Evolutionary conservation across 2,888 invertebrate species (phyloP).

Genomic region (Deilephila elpenor): DNA sequence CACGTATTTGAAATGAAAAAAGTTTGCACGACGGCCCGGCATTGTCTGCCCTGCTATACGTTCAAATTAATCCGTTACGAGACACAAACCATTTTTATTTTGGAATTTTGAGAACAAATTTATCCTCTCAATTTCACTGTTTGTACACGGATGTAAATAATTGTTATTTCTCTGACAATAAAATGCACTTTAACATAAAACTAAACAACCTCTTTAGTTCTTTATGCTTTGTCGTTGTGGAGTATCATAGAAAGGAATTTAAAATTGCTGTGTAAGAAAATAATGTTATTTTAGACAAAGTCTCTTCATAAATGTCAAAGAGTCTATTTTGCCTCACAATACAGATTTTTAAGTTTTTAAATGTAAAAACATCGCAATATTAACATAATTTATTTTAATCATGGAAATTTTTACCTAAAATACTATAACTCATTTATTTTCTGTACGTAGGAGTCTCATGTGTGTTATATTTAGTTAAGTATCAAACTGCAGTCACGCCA

Average conservation of each 20-base stretch:
- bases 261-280: background rate
- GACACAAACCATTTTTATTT: background rate
- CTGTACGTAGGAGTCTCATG: no score
- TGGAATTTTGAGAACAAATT: background rate
- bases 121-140: background rate
- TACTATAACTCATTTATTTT: no score
- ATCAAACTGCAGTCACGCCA: no score
- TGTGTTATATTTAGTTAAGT: no score
- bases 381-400: no score
- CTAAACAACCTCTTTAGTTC: background rate
- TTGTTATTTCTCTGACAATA: background rate
- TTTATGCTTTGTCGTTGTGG: background rate
- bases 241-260: background rate
- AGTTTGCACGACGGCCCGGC: constrained; percentile 28
- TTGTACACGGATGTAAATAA: background rate
- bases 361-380: no score
- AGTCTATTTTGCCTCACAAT: background rate
- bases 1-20: constrained; percentile 30
- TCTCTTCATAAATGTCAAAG: background rate
- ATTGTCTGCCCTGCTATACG: constrained; percentile 17
- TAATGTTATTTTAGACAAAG: background rate
- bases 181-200: background rate
- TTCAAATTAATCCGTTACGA: constrained; percentile 8
- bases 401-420: no score
- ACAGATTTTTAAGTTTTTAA: no score